Evolutionary conservation across 2,797 vertebrate genomes (phyloP).

Genomic region (Aldrovandia affinis): DNA sequence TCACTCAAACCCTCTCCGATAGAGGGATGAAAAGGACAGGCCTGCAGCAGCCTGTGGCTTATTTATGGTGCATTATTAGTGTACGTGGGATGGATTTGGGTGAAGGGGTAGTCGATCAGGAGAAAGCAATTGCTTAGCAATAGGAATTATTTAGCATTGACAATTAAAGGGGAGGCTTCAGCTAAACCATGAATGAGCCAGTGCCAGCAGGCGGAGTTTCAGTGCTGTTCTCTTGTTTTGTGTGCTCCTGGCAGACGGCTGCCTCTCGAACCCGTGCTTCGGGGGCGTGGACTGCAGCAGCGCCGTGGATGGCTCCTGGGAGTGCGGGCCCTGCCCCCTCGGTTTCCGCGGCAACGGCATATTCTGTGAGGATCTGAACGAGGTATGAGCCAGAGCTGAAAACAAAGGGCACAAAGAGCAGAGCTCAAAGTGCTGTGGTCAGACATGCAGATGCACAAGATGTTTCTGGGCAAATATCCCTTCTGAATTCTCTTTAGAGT

Average conservation of each 20-base stretch:
- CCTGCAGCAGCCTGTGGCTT: background rate
- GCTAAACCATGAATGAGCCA: background rate
- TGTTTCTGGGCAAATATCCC: too few species aligned
- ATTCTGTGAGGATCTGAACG: constrained; percentile 91
- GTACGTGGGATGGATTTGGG: background rate
- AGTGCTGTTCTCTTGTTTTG: constrained; percentile 19
- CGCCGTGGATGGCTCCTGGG: constrained; percentile 93
- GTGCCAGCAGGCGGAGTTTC: background rate
- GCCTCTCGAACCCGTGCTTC: constrained; percentile 95
- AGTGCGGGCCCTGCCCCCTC: constrained; percentile 88
- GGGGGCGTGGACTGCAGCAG: constrained; percentile 90
- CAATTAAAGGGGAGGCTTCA: background rate
- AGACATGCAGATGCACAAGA: background rate
- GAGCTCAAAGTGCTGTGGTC: background rate
- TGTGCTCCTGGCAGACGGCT: constrained; percentile 80
- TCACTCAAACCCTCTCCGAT: background rate
- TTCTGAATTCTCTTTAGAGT: too few species aligned
- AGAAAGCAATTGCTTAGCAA: background rate
- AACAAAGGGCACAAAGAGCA: background rate
- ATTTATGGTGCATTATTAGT: background rate
- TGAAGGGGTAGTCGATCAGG: background rate
- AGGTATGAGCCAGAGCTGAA: constrained; percentile 71
- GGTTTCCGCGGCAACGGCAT: constrained; percentile 94
- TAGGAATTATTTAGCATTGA: background rate
- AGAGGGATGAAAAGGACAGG: too few species aligned